Evolutionary conservation across 2,888 invertebrate species (phyloP).

Genomic region (Malacosoma neustria): DNA sequence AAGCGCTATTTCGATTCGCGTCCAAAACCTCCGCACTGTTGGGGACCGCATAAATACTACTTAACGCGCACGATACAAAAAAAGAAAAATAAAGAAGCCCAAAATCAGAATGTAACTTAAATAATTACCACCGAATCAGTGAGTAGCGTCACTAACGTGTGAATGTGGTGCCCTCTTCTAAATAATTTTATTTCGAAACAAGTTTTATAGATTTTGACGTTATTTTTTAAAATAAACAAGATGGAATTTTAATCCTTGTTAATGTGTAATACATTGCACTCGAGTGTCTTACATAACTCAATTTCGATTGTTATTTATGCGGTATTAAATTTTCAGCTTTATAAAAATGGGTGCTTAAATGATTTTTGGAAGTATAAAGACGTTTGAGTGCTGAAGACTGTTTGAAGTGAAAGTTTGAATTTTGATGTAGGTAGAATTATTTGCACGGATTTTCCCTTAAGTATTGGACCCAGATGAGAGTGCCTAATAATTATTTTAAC

Average conservation of each 20-base stretch:
- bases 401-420: no score
- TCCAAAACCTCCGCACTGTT: slow-evolving; percentile 47
- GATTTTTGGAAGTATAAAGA: no score
- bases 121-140: slow-evolving; percentile 59
- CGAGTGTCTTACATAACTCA: no score
- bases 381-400: no score
- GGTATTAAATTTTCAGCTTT: no score
- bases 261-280: no score
- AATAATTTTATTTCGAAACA: slow-evolving; percentile 67
- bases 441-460: no score
- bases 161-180: slow-evolving; percentile 54
- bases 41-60: slow-evolving; percentile 72
- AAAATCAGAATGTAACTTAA: slow-evolving; percentile 39
- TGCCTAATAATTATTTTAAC: no score
- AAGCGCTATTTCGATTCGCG: slow-evolving; percentile 34
- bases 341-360: no score
- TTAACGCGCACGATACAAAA: slow-evolving; percentile 57
- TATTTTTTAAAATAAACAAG: slow-evolving; percentile 23
- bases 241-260: not conserved
- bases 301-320: not conserved
- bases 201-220: slow-evolving; percentile 60
- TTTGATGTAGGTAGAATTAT: no score
- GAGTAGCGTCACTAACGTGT: slow-evolving; percentile 69
- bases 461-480: no score
- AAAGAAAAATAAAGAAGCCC: slow-evolving; percentile 27